phyloP scores from a whole-genome alignment of 1,140 invertebrate genomes.

The Trypoxylus dichotomus region DNA sequence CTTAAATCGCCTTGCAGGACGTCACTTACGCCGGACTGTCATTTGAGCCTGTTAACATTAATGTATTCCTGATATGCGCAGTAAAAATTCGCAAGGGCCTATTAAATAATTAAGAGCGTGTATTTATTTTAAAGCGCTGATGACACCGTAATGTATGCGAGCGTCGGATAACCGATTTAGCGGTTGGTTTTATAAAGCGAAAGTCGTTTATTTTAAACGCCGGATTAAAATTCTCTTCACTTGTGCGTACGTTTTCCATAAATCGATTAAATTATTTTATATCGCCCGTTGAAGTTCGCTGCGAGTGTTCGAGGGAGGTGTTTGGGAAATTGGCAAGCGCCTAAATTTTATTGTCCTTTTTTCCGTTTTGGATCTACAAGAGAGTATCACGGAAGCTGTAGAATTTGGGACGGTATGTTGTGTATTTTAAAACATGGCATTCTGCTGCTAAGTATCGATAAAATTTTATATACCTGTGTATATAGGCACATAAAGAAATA shows the following conservation, averaged over 20 bases:
- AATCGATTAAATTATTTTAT: too few relatives aligned
- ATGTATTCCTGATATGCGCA: background rate
- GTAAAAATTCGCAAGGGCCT: background rate
- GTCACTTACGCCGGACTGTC: background rate
- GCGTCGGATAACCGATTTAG: background rate
- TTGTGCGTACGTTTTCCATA: background rate
- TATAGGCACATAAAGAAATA: too few relatives aligned
- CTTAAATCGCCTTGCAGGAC: background rate
- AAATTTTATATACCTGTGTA: too few relatives aligned
- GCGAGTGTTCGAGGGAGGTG: too few relatives aligned
- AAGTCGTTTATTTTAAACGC: background rate
- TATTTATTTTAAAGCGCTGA: background rate
- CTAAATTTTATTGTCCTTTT: too few relatives aligned
- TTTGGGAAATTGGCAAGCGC: too few relatives aligned
- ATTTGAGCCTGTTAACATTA: background rate
- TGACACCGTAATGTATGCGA: background rate
- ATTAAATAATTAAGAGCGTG: conserved; percentile 1
- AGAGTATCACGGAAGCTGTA: too few relatives aligned
- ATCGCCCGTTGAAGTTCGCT: too few relatives aligned
- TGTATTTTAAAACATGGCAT: too few relatives aligned
- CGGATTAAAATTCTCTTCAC: background rate
- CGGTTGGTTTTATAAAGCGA: background rate
- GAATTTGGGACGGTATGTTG: too few relatives aligned
- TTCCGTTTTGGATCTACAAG: too few relatives aligned
- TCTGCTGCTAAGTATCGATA: too few relatives aligned